phyloP scores from a whole-genome alignment of 2,888 invertebrate genomes.

The Allygus modestus region DNA sequence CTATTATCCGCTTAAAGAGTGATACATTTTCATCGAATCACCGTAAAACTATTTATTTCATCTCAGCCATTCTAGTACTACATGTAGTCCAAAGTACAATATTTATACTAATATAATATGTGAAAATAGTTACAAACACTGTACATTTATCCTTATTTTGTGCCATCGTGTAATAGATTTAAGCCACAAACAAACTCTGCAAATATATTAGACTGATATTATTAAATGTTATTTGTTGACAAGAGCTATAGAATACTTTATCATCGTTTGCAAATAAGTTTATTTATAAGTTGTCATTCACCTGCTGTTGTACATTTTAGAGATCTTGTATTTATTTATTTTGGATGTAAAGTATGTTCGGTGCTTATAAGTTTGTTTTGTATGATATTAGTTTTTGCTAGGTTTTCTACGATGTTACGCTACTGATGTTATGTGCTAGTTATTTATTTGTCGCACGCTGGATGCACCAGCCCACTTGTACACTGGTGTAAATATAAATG shows the following conservation, averaged over 20 bases:
- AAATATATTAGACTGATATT: constrained; percentile 63
- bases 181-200: constrained; percentile 55
- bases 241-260: constrained; percentile 51
- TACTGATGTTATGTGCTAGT: constrained; percentile 48
- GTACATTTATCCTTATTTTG: constrained; percentile 56
- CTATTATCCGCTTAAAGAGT: constrained; percentile 10
- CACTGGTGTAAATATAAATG: constrained; percentile 63
- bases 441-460: constrained; percentile 49
- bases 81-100: constrained; percentile 57
- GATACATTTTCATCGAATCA: constrained; percentile 17
- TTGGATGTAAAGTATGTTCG: constrained; percentile 51
- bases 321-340: constrained; percentile 55
- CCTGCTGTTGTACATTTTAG: constrained; percentile 44
- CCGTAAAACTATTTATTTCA: constrained; percentile 54
- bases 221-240: constrained; percentile 63
- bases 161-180: constrained; percentile 57
- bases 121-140: constrained; percentile 43
- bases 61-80: constrained; percentile 42
- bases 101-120: constrained; percentile 52
- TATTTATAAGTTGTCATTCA: constrained; percentile 35
- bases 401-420: constrained; percentile 46
- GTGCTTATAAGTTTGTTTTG: constrained; percentile 57
- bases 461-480: constrained; percentile 48
- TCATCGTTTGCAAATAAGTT: constrained; percentile 54
- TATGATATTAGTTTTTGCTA: constrained; percentile 34